Conservation (phyloP, 2,888 invertebrate species). For the Fabriciana adippe region DNA sequence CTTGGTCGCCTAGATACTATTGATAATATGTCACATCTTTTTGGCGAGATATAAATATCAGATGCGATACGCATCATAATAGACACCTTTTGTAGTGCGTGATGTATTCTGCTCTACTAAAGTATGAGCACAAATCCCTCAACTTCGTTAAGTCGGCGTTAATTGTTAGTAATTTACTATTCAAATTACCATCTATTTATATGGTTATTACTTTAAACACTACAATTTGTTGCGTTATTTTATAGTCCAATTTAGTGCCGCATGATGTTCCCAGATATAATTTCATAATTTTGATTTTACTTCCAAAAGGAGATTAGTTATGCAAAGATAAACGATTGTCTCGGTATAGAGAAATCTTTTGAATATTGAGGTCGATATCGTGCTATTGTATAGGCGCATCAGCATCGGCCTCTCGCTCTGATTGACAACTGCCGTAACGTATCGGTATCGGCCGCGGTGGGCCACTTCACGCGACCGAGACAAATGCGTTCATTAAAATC, state of each 20-base stretch:
- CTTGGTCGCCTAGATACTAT: no score
- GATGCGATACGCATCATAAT: not conserved
- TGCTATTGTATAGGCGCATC: conserved; percentile 65
- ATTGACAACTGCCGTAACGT: conserved; percentile 75
- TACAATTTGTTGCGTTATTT: conserved; percentile 22
- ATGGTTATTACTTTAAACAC: conserved; percentile 14
- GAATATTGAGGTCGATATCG: conserved; percentile 67
- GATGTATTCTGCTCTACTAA: conserved; percentile 20
- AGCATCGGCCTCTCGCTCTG: conserved; percentile 65
- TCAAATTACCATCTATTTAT: conserved; percentile 23
- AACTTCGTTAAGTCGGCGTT: conserved; percentile 33
- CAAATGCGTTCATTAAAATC: conserved; percentile 55
- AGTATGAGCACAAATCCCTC: conserved; percentile 20
- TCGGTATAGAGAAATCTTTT: conserved; percentile 39
- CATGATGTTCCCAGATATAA: conserved; percentile 7
- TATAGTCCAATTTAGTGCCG: conserved; percentile 24
- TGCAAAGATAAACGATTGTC: conserved; percentile 37
- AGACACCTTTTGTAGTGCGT: not conserved
- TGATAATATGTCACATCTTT: no score
- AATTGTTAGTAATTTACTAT: conserved; percentile 31
- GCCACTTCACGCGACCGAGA: conserved; percentile 59
- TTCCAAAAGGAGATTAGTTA: conserved; percentile 30
- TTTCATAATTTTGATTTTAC: conserved; percentile 30
- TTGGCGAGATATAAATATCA: no score
- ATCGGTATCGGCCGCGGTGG: conserved; percentile 50